Conservation (phyloP, 2,888 invertebrate species). For the Ptychoptera contaminata region DNA sequence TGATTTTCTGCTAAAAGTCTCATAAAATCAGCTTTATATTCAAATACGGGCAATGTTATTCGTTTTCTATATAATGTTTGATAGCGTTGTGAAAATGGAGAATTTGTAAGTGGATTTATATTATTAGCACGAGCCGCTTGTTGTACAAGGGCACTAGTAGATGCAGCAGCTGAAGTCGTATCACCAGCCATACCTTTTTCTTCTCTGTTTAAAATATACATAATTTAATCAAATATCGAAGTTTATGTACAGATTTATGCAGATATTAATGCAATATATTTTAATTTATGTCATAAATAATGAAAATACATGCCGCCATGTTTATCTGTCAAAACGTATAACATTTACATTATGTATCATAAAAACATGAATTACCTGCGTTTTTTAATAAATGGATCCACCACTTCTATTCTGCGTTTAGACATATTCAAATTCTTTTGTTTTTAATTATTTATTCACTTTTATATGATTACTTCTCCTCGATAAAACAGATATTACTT, state of each 20-base stretch:
- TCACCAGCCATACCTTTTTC: constrained; percentile 34
- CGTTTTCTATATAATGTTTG: constrained; percentile 80
- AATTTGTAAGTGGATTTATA: constrained; percentile 63
- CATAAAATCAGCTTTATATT: constrained; percentile 94
- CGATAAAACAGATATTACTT: too few species aligned
- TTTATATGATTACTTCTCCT: too few species aligned
- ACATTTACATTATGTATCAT: background rate
- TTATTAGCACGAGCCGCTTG: constrained; percentile 22
- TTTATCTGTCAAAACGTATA: background rate
- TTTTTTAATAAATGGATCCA: constrained; percentile 66
- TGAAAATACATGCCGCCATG: background rate
- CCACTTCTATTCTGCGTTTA: constrained; percentile 72
- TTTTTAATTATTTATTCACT: too few species aligned
- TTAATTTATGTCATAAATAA: background rate
- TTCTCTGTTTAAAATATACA: constrained; percentile 30
- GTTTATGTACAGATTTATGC: constrained; percentile 8
- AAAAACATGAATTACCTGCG: constrained; percentile 39
- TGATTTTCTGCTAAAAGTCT: constrained; percentile 83
- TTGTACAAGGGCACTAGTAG: constrained; percentile 26
- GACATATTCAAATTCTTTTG: constrained; percentile 41
- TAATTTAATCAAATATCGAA: too few species aligned
- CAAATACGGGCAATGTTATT: constrained; percentile 89
- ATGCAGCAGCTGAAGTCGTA: constrained; percentile 20
- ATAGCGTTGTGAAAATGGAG: constrained; percentile 78
- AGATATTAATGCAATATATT: constrained; percentile 5